Evolutionary conservation across 1,140 invertebrate genomes (phyloP).

Genomic region (Cotesia typhae): DNA sequence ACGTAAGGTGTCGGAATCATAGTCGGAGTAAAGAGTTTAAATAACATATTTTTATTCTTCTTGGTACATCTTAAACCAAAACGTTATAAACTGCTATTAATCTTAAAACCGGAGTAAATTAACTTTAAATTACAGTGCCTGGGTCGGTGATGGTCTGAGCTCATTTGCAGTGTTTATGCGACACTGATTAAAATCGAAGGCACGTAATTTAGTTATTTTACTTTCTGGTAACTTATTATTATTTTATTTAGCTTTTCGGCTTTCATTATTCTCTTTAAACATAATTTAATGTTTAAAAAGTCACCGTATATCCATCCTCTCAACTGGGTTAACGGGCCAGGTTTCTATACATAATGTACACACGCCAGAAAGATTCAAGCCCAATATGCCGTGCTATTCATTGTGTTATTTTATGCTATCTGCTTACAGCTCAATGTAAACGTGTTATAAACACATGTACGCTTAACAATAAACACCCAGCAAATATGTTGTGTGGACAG

Average conservation of each 20-base stretch:
- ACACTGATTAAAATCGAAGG: conserved; percentile 53
- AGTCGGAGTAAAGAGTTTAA: no score
- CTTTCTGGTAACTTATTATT: background rate
- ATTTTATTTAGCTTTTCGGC: background rate
- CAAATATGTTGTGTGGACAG: no score
- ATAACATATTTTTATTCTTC: background rate
- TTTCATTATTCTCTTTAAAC: conserved; percentile 16
- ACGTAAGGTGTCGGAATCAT: background rate
- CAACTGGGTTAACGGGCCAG: conserved; percentile 41
- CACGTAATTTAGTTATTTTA: conserved; percentile 42
- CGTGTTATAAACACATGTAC: background rate
- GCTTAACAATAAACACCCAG: background rate
- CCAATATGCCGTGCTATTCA: conserved; percentile 12
- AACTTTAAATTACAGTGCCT: background rate
- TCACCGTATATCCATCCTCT: conserved; percentile 31
- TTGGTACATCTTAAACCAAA: no score
- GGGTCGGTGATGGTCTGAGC: background rate
- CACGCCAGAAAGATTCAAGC: conserved; percentile 25
- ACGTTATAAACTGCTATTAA: background rate
- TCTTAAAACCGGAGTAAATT: no score
- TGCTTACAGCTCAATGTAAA: no score
- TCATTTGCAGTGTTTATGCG: conserved; percentile 5
- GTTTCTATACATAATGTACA: conserved; percentile 23
- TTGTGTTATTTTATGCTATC: conserved; percentile 1
- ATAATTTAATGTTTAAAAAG: conserved; percentile 20